A percentile compares a stretch with the other conserved stretches of the same genome.
These are phyloP conservation scores for Lepidocyrtinus sp. DNA, from an alignment of 2,888 invertebrate species.

Conservation along the genomic window DNA sequence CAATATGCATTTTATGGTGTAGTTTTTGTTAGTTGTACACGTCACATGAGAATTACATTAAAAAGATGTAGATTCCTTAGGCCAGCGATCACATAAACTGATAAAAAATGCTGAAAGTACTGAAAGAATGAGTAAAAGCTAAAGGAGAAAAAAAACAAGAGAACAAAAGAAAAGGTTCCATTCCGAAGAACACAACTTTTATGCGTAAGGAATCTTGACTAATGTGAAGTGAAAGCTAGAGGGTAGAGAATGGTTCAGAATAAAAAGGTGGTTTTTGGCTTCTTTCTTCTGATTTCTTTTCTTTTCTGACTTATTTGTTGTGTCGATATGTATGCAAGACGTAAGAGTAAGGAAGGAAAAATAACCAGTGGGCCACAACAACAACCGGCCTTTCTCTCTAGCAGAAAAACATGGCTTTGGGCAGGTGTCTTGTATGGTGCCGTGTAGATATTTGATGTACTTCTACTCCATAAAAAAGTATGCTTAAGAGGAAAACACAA, in stretches of 20 bases:
- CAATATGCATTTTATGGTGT: slow-evolving; percentile 18
- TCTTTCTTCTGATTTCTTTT: slow-evolving; percentile 31
- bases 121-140: slow-evolving; percentile 29
- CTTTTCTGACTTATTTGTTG: slow-evolving; percentile 42
- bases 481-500: not conserved
- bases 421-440: slow-evolving; percentile 55
- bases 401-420: slow-evolving; percentile 49
- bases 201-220: slow-evolving; percentile 60
- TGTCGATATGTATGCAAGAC: slow-evolving; percentile 41
- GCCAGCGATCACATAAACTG: slow-evolving; percentile 48
- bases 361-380: slow-evolving; percentile 19
- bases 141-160: slow-evolving; percentile 21
- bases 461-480: slow-evolving; percentile 19
- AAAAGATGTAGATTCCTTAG: slow-evolving; percentile 32
- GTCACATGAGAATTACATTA: slow-evolving; percentile 40
- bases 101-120: slow-evolving; percentile 17
- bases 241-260: slow-evolving; percentile 59
- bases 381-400: not conserved
- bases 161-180: slow-evolving; percentile 54
- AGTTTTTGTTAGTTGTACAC: slow-evolving; percentile 12
- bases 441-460: slow-evolving; percentile 44
- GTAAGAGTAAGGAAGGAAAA: not conserved
- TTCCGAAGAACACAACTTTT: slow-evolving; percentile 51
- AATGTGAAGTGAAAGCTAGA: slow-evolving; percentile 59
- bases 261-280: slow-evolving; percentile 61